These are phyloP conservation scores for Alaudala cheleensis DNA, from an alignment of 2,113 vertebrate genomes.

Conservation along the genomic window DNA sequence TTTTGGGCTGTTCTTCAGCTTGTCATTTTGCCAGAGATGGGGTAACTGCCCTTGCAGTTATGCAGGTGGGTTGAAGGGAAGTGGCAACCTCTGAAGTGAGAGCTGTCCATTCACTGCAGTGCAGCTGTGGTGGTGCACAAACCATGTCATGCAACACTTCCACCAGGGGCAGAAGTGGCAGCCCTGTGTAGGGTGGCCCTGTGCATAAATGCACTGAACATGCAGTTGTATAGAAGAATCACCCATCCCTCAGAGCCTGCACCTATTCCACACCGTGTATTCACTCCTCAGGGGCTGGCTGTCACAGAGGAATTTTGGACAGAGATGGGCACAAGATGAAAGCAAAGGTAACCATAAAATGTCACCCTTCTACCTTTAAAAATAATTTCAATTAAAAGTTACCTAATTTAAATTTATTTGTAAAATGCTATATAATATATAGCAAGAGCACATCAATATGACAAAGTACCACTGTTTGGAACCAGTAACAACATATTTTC, in stretches of 20 bases:
- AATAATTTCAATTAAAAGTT: neutral
- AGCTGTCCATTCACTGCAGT: neutral
- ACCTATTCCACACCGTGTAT: neutral
- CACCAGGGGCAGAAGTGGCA: neutral
- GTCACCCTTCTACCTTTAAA: neutral
- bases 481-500: neutral
- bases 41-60: neutral
- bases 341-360: neutral
- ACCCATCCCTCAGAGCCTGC: neutral
- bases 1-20: neutral
- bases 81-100: neutral
- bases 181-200: fast-evolving
- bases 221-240: fast-evolving
- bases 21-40: neutral
- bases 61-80: neutral
- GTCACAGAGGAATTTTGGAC: fast-evolving
- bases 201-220: neutral
- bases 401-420: constrained; percentile 54
- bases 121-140: neutral
- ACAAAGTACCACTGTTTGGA: constrained; percentile 11
- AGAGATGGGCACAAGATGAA: neutral
- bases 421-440: constrained; percentile 57
- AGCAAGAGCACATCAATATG: constrained; percentile 21
- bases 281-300: neutral
- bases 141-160: fast-evolving